Evolutionary conservation across 2,113 vertebrate genomes (phyloP).

Genomic region (Sorex fumeus): DNA sequence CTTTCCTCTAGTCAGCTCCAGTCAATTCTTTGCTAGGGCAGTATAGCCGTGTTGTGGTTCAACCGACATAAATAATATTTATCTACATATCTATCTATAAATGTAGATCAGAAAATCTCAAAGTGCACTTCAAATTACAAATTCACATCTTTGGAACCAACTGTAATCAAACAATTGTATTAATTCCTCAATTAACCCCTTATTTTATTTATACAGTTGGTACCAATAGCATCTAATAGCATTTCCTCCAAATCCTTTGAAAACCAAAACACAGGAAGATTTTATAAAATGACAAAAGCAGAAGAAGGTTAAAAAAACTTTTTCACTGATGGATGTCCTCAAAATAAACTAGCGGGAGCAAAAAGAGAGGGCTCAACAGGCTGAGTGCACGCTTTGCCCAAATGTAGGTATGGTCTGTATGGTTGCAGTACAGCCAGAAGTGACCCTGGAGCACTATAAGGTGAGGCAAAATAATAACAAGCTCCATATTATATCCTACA

Average conservation of each 20-base stretch:
- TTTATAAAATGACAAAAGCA: conserved; percentile 15
- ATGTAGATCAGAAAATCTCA: conserved; percentile 41
- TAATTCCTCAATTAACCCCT: conserved; percentile 44
- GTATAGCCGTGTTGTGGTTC: too few species aligned
- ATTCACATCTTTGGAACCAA: not conserved
- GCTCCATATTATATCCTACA: not conserved
- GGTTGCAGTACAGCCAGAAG: too few species aligned
- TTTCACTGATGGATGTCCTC: not conserved
- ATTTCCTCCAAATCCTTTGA: conserved; percentile 59
- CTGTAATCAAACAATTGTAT: conserved; percentile 35
- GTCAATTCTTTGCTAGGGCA: too few species aligned
- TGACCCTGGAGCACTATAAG: too few species aligned
- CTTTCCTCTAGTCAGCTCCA: too few species aligned
- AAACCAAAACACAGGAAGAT: conserved; percentile 33
- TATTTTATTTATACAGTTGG: conserved; percentile 24
- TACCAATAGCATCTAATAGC: not conserved
- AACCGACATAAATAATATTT: too few species aligned
- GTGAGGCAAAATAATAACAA: too few species aligned
- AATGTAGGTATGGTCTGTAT: too few species aligned
- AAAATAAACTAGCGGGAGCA: too few species aligned
- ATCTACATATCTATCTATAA: not conserved
- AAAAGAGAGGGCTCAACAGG: too few species aligned
- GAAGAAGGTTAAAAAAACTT: conserved; percentile 38
- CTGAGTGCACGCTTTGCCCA: too few species aligned
- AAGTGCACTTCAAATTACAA: conserved; percentile 51